Conservation (phyloP, 2,797 vertebrate species). For the Gadopsis marmoratus region DNA sequence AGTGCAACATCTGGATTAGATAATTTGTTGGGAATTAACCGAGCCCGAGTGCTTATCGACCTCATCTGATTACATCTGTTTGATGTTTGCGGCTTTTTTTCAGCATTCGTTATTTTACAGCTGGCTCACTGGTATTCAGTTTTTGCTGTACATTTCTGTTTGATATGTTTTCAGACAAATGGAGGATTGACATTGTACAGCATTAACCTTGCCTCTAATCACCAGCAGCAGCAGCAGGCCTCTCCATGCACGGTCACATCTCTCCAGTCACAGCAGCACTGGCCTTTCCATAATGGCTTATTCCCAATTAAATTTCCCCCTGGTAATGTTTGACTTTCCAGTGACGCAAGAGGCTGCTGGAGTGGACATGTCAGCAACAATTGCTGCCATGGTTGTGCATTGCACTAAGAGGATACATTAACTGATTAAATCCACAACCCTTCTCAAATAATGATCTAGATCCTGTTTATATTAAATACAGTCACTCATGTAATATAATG, state of each 20-base stretch:
- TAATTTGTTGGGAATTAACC: conserved; percentile 98
- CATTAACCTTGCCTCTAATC: conserved; percentile 50
- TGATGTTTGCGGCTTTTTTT: conserved; percentile 78
- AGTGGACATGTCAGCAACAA: conserved; percentile 40
- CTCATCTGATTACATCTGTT: conserved; percentile 89
- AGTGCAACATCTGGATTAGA: conserved; percentile 99
- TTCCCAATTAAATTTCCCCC: conserved; percentile 72
- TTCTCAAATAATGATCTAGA: background rate
- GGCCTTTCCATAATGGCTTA: conserved; percentile 73
- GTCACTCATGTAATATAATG: background rate
- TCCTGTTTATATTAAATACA: background rate
- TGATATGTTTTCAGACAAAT: conserved; percentile 60
- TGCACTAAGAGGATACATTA: conserved; percentile 42
- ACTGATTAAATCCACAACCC: conserved; percentile 16
- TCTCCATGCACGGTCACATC: conserved; percentile 30
- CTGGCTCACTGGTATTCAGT: conserved; percentile 37
- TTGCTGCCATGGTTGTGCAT: conserved; percentile 25
- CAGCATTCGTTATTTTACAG: conserved; percentile 58
- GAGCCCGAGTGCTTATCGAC: conserved; percentile 90
- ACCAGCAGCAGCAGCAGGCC: conserved; percentile 32
- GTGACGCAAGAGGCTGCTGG: conserved; percentile 50
- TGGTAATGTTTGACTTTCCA: conserved; percentile 73
- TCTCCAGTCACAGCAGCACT: conserved; percentile 34
- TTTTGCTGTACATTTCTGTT: conserved; percentile 51
- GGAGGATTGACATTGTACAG: conserved; percentile 56